phyloP scores from a whole-genome alignment of 2,113 vertebrate species.

The Australoheros scitulus region DNA sequence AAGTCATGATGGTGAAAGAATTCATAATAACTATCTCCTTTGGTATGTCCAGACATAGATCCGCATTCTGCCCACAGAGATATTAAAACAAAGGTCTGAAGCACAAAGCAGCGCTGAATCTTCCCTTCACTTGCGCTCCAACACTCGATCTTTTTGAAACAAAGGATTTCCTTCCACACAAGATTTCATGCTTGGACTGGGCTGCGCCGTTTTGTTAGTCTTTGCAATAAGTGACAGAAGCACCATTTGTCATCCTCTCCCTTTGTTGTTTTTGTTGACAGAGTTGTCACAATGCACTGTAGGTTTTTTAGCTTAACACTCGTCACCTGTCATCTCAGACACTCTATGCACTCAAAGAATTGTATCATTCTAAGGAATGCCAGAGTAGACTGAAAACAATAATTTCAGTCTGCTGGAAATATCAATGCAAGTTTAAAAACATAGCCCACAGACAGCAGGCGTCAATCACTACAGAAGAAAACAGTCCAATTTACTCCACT shows the following conservation, averaged over 20 bases:
- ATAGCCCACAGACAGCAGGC: conserved; percentile 19
- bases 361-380: conserved; percentile 11
- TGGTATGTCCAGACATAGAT: conserved; percentile 9
- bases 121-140: background rate
- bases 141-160: background rate
- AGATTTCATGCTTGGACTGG: conserved; percentile 46
- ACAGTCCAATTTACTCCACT: conserved; percentile 59
- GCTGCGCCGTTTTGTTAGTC: conserved; percentile 27
- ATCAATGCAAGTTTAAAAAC: conserved; percentile 41
- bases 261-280: conserved; percentile 40
- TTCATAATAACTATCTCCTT: background rate
- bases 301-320: conserved; percentile 47
- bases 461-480: conserved; percentile 62
- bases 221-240: conserved; percentile 44
- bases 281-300: conserved; percentile 49
- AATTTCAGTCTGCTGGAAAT: conserved; percentile 32
- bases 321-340: conserved; percentile 55
- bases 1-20: background rate
- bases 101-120: background rate
- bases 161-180: conserved; percentile 32
- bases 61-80: background rate
- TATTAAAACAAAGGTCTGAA: background rate
- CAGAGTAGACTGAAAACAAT: conserved; percentile 4
- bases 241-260: conserved; percentile 32
- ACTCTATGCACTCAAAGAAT: conserved; percentile 20